Evolutionary conservation across 2,888 invertebrate species (phyloP).

Genomic region (Gymnoscelis rufifasciata): DNA sequence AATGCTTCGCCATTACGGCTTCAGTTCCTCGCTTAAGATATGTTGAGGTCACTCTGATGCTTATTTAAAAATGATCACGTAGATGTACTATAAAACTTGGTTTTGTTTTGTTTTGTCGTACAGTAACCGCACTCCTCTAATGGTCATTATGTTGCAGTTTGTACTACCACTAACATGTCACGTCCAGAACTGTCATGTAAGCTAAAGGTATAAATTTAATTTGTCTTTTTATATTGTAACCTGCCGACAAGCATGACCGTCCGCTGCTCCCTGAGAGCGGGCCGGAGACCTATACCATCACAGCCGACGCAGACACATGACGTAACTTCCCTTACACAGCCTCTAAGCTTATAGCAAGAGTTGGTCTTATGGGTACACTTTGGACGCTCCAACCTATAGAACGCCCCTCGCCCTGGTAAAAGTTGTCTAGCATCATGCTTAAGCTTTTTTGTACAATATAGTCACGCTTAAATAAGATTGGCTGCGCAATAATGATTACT

Average conservation of each 20-base stretch:
- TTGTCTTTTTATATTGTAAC: slow-evolving; percentile 73
- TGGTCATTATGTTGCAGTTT: slow-evolving; percentile 80
- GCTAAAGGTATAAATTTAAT: slow-evolving; percentile 78
- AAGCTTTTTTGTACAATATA: slow-evolving; percentile 79
- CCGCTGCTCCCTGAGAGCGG: slow-evolving; percentile 55
- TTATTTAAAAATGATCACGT: slow-evolving; percentile 73
- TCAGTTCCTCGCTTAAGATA: slow-evolving; percentile 72
- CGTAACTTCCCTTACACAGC: slow-evolving; percentile 70
- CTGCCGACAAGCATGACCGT: slow-evolving; percentile 68
- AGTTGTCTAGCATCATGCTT: slow-evolving; percentile 79
- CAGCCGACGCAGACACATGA: slow-evolving; percentile 63
- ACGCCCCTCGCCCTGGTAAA: slow-evolving; percentile 77
- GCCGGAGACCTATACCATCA: slow-evolving; percentile 55
- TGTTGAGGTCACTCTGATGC: slow-evolving; percentile 74
- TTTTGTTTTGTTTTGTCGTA: slow-evolving; percentile 77
- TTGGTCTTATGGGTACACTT: slow-evolving; percentile 77
- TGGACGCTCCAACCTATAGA: slow-evolving; percentile 76
- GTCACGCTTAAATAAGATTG: slow-evolving; percentile 79
- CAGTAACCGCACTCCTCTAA: slow-evolving; percentile 78
- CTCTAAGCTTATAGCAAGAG: slow-evolving; percentile 74
- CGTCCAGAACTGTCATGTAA: slow-evolving; percentile 79
- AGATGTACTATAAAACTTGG: slow-evolving; percentile 73
- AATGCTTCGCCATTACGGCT: slow-evolving; percentile 75
- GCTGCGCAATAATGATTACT: slow-evolving; percentile 80
- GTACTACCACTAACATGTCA: slow-evolving; percentile 80